Base-by-base conservation (phyloP, 2,797 vertebrate genomes). In the Coilia nasus region DNA sequence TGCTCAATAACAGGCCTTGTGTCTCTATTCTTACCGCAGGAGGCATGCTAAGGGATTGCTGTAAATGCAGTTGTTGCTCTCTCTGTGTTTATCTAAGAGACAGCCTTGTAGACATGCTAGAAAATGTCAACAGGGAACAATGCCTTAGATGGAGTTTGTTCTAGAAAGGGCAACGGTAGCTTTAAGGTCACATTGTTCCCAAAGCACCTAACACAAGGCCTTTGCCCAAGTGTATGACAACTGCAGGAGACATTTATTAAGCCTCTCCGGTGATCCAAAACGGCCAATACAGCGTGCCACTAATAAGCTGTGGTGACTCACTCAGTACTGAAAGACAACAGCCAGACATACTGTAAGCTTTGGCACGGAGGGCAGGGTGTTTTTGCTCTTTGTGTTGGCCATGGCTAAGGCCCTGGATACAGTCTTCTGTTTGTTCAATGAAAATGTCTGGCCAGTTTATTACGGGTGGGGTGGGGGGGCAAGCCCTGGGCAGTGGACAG, bases 381-480 rank as follows among this genome's bases (percentile, higher is more conserved):
- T 78, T 75, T 78, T 78, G 71, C 71, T 44, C 71, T 78, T 78
- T 78, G 71, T 44, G 17, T 78, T 44, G 71, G 71, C 31, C 71
- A 78, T 35, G 31, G 35, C 71, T 41, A 21, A 35, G 17, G 35
- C 71, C 71, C 11, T 35, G 19, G 35, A 44, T 78, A 75, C 67
- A 75, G 59, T 44, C 50, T 59, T 83, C 81, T 88, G 75, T 88
- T 88, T 88, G 87, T 88, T 86, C 64, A 83, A 80, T 81, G 81
- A 81, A 84, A 89, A 86, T 88, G 59, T 83, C 81, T 35, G 57
- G 41, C 82, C 85, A 85, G 82, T 89, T 89, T 81, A 86, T 88
- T 85, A 81, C 85, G 56, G 21, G 83, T n/a, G n/a, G n/a, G n/a
- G n/a, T n/a, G n/a, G n/a, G n/a, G n/a, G n/a, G n/a, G 83, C 86